Percentiles rank a stretch among this genome's conserved stretches.
Evolutionary conservation across 2,113 vertebrate genomes (phyloP).

Genomic region (Tragelaphus buxtoni): DNA sequence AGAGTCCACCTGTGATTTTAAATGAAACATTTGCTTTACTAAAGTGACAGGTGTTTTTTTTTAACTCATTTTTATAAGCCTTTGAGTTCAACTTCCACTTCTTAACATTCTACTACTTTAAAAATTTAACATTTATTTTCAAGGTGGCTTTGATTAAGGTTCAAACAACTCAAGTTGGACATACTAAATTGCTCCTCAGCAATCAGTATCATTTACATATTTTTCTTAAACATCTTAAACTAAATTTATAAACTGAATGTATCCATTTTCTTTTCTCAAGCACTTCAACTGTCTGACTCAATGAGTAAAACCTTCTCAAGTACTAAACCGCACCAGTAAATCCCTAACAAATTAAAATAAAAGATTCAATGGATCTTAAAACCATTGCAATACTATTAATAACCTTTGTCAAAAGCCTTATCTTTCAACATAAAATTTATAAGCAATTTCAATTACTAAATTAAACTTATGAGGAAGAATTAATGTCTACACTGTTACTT

Average conservation of each 20-base stretch:
- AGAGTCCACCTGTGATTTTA: not conserved
- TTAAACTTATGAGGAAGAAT: slow-evolving; percentile 9
- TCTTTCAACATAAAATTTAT: slow-evolving; percentile 16
- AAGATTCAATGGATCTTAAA: not conserved
- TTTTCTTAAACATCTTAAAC: slow-evolving; percentile 20
- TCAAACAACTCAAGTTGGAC: not conserved
- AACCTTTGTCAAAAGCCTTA: slow-evolving; percentile 1
- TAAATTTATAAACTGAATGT: slow-evolving; percentile 28
- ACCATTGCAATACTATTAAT: not conserved
- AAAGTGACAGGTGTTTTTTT: not conserved
- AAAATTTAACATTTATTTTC: slow-evolving; percentile 14
- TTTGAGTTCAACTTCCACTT: not conserved
- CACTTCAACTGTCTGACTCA: not conserved
- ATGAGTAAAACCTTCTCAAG: not conserved
- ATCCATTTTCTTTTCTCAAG: slow-evolving; percentile 36
- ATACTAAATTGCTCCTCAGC: not conserved
- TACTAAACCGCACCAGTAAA: not conserved
- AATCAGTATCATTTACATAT: not conserved
- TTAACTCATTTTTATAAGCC: not conserved
- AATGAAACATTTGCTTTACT: not conserved
- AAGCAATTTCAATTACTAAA: not conserved
- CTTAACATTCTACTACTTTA: not conserved
- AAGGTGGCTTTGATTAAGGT: not conserved
- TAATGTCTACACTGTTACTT: not conserved
- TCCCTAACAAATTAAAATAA: slow-evolving; percentile 21